These are phyloP conservation scores for Bombus haemorrhoidalis DNA, from an alignment of 1,140 invertebrate species.

Conservation along the genomic window DNA sequence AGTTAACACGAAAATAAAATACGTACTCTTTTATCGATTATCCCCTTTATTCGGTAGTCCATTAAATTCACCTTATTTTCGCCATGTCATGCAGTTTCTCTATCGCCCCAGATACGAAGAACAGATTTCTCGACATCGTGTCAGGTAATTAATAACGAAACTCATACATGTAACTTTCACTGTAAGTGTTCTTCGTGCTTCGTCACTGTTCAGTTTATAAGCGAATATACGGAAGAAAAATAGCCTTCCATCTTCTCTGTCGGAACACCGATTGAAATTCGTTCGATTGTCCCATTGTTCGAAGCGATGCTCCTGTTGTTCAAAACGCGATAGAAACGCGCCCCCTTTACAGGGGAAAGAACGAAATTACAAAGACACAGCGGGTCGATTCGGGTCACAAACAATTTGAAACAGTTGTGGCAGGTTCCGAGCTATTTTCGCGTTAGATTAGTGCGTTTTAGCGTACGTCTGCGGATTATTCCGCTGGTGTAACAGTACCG, in stretches of 20 bases:
- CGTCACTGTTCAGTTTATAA: not conserved
- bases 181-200: not conserved
- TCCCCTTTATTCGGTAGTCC: not conserved
- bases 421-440: constrained; percentile 18
- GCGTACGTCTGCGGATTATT: constrained; percentile 35
- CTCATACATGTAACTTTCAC: not conserved
- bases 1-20: not conserved
- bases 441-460: not conserved
- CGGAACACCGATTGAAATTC: not conserved
- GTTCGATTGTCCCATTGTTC: not conserved
- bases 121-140: not conserved
- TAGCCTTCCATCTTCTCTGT: not conserved
- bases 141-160: constrained; percentile 3
- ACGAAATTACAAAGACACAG: not conserved
- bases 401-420: constrained; percentile 32
- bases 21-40: too few species aligned
- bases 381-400: not conserved
- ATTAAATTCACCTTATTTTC: not conserved
- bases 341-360: not conserved
- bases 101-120: not conserved
- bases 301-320: not conserved
- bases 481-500: constrained; percentile 17
- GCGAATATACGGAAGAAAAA: not conserved
- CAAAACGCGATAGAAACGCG: not conserved
- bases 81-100: not conserved